phyloP scores from a whole-genome alignment of 1,140 invertebrate species.

The Ectropis grisescens region DNA sequence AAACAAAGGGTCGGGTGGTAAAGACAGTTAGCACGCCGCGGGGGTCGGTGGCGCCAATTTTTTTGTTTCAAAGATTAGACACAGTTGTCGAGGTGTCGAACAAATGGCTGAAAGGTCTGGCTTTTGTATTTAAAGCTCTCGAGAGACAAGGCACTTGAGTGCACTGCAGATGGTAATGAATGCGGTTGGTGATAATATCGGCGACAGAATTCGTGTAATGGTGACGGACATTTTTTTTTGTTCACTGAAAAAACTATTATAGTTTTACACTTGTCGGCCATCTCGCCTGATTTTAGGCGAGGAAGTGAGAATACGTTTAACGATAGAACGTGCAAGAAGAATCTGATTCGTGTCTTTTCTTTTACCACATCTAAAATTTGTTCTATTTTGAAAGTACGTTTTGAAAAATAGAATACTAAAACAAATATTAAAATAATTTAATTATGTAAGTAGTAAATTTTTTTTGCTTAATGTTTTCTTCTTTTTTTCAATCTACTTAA shows the following conservation, averaged over 20 bases:
- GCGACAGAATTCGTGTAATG: neutral
- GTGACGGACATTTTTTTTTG: neutral
- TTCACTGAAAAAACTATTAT: neutral
- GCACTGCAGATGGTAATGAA: constrained; percentile 13
- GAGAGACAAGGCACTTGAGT: constrained; percentile 38
- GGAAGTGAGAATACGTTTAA: too few species aligned
- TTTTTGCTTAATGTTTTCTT: too few species aligned
- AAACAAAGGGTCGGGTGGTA: constrained; percentile 32
- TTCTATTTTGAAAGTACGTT: too few species aligned
- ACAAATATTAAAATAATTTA: too few species aligned
- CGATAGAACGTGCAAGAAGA: too few species aligned
- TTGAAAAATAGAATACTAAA: too few species aligned
- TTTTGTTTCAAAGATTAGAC: constrained; percentile 42
- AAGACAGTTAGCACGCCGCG: constrained; percentile 32
- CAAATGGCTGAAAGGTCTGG: constrained; percentile 58
- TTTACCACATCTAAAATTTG: too few species aligned
- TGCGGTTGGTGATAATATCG: neutral
- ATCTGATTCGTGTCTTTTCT: too few species aligned
- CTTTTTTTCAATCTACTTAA: too few species aligned
- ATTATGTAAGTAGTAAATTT: too few species aligned
- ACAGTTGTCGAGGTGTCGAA: constrained; percentile 39
- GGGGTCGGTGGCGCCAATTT: constrained; percentile 57
- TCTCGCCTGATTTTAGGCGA: too few species aligned
- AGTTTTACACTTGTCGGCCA: neutral
- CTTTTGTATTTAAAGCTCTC: constrained; percentile 35